Percentiles rank a stretch among this genome's conserved stretches.
These are phyloP conservation scores for Catotricha subobsoleta DNA, from an alignment of 2,888 invertebrate genomes.

Conservation along the genomic window DNA sequence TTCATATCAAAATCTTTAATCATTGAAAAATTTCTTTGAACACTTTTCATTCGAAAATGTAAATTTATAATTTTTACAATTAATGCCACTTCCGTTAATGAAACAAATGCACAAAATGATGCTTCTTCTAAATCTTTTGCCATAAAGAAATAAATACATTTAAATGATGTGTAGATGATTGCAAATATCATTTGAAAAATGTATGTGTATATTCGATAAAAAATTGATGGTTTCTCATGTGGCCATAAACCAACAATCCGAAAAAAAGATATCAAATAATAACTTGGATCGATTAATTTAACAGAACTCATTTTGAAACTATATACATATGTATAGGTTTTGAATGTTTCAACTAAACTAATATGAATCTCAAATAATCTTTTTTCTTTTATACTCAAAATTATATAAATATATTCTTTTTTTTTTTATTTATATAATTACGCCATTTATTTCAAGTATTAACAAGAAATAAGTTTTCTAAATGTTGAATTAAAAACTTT, in stretches of 20 bases:
- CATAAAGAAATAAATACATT: background rate
- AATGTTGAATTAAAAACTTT: too few species aligned
- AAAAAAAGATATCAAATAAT: background rate
- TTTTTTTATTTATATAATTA: too few species aligned
- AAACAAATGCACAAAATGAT: background rate
- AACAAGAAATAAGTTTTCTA: too few species aligned
- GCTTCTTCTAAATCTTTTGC: background rate
- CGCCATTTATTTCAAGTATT: too few species aligned
- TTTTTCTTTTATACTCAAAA: too few species aligned
- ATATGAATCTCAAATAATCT: too few species aligned
- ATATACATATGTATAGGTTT: too few species aligned
- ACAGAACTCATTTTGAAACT: too few species aligned
- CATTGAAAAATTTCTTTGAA: background rate
- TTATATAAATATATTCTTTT: too few species aligned
- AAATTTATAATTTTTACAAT: background rate
- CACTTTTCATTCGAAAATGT: background rate
- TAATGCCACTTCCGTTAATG: background rate
- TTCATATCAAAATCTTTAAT: background rate
- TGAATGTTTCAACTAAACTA: too few species aligned
- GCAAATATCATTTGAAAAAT: background rate
- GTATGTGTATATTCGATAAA: background rate
- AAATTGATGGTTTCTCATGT: too few species aligned
- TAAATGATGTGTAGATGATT: background rate
- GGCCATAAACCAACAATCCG: background rate
- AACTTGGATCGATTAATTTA: background rate